Evolutionary conservation across 1,140 invertebrate genomes (phyloP), one percentile per base, ranked within the genome.

Genomic region (Lineus longissimus): DNA sequence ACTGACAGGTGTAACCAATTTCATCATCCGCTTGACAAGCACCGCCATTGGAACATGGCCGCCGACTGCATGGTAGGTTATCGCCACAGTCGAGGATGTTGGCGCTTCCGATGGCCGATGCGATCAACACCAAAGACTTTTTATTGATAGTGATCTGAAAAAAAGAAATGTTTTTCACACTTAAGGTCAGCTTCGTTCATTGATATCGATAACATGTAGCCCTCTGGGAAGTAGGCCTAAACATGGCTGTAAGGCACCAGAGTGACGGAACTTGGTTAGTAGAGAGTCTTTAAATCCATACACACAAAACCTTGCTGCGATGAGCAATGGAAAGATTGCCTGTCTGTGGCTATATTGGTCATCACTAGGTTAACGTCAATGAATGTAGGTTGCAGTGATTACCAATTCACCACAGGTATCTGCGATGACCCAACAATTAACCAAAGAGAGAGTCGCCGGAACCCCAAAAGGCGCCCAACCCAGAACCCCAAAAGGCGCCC

Each of bases 51-150:
- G 74, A 71, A 74, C 88, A 89, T 0, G 86, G 87, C 58, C 79
- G 82, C 40, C 79, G 77, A 1, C 83, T 78, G 75, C 87, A 88
- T 61, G 78, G 74, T 17, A 73, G 64, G 2, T 74, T 71, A 19
- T 73, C 78, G 0, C 84, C 85, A 75, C 92, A 94, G 57, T 93
- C 89, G 54, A 87, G 85, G 2, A 93, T 85, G 76, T 91, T 91
- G 0, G 87, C 85, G 2, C 89, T 87, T 73, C 91, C 89, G 17
- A 86, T 77, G 4, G 88, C 85, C 23, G 87, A 86, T 40, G 86
- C 85, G 17, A 91, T 74, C 29, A 92, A 76, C 60, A 89, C 84
- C n/a, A 89, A 68, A 57, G 85, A 79, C 15, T 84, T 75, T 2
- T 85, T 86, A 41, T 86, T 86, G 13, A 91, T 79, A 65, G 86